A percentile compares a stretch with the other conserved stretches of the same genome.
These are phyloP conservation scores for Drosophila funebris DNA, from an alignment of 1,140 invertebrate genomes.

Conservation along the genomic window DNA sequence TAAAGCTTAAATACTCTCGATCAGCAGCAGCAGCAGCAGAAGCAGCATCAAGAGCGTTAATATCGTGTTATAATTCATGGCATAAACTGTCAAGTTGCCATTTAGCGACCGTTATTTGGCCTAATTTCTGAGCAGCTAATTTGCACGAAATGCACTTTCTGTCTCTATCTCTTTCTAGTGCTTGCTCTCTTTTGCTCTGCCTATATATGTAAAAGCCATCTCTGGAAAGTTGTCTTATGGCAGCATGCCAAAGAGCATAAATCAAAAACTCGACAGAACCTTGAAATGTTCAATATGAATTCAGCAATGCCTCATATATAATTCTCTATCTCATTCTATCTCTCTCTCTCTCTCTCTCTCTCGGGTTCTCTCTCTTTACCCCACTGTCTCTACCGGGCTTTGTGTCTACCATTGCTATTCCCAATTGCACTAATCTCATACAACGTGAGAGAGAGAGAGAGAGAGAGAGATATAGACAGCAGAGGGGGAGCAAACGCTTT, in stretches of 20 bases:
- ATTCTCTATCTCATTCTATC: conserved; percentile 21
- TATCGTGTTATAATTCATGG: not conserved
- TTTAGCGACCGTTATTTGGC: conserved; percentile 11
- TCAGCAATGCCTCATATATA: conserved; percentile 31
- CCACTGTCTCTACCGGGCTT: not conserved
- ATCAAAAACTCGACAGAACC: conserved; percentile 63
- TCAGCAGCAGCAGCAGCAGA: too few relatives aligned
- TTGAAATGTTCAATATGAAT: conserved; percentile 67
- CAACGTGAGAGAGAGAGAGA: conserved; percentile 3
- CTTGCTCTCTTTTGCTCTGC: not conserved
- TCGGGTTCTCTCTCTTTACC: not conserved
- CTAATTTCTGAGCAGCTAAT: conserved; percentile 18
- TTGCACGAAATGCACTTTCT: not conserved
- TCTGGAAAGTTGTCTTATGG: conserved; percentile 24
- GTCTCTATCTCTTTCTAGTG: not conserved
- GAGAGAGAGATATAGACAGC: not conserved
- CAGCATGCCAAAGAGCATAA: conserved; percentile 52
- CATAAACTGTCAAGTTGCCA: conserved; percentile 1
- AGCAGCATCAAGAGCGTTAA: too few relatives aligned
- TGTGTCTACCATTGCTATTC: conserved; percentile 1
- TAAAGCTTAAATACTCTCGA: not conserved
- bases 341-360: not conserved
- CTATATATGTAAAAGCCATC: not conserved
- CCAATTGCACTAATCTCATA: conserved; percentile 68
- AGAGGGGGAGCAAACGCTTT: conserved; percentile 17